Evolutionary conservation across 2,797 vertebrate genomes (phyloP).

Genomic region (Ptychadena robeensis): DNA sequence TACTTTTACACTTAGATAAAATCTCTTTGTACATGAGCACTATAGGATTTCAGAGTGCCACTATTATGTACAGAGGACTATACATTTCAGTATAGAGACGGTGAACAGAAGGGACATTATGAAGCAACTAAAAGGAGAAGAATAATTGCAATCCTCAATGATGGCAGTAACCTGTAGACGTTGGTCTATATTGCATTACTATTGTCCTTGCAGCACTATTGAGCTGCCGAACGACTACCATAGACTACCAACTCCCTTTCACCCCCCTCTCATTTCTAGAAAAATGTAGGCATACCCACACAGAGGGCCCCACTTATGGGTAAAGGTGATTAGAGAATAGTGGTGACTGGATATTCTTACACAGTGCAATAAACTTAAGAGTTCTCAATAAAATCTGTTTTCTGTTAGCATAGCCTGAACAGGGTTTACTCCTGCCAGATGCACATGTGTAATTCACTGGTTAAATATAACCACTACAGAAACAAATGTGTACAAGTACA

Average conservation of each 20-base stretch:
- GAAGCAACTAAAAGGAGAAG: background rate
- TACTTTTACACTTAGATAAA: background rate
- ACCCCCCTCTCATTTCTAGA: background rate
- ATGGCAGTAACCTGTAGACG: background rate
- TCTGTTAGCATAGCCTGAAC: background rate
- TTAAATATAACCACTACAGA: background rate
- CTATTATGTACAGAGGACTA: slow-evolving; percentile 2
- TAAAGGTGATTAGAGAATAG: slow-evolving; percentile 2
- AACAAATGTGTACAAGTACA: background rate
- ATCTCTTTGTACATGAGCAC: background rate
- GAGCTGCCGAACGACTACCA: background rate
- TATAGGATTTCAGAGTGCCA: background rate
- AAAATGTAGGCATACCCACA: slow-evolving; percentile 14
- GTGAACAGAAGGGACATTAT: slow-evolving; percentile 14
- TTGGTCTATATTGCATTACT: slow-evolving; percentile 7
- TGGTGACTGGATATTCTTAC: slow-evolving; percentile 25
- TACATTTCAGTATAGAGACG: slow-evolving; percentile 18
- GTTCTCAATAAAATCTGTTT: slow-evolving; percentile 27
- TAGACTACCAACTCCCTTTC: background rate
- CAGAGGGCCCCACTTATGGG: background rate
- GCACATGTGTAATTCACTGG: background rate
- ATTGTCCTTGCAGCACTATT: slow-evolving; percentile 1
- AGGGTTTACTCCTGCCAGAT: slow-evolving; percentile 13
- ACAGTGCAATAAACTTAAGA: slow-evolving; percentile 21
- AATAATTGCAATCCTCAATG: slow-evolving; percentile 2